Evolutionary conservation across 2,888 invertebrate genomes (phyloP), one percentile per base, ranked within the genome.

Genomic region (Hirtodrosophila alboralis): DNA sequence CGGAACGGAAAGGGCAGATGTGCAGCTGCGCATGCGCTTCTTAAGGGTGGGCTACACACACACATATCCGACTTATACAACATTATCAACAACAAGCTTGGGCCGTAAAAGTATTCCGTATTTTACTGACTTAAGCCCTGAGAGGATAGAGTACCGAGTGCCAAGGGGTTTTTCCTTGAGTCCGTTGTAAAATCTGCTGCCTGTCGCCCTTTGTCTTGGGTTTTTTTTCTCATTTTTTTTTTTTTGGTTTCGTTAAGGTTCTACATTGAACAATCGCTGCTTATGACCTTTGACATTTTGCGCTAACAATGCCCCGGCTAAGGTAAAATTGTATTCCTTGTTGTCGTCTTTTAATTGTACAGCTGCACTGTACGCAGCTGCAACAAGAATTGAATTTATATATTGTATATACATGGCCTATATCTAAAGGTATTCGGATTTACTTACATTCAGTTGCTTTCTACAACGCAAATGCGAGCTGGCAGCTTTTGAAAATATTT

Each of bases 261-360:
- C 47, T 56, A 38, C 23, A n/a, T 72, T 51, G 65, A 57, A 84
- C 80, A 79, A 73, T 67, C 49, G 62, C 58, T 61, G 78, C 71
- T 68, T 77, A 78, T 73, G 79, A 85, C 79, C 85, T 79, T 72
- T 79, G 79, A 79, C 79, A 79, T 79, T 66, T 62, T 77, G 57
- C 54, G 73, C 67, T 60, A 60, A 76, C 80, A 84, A 65, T 73
- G 73, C 48, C 64, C 31, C 51, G 26, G 65, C 51, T 30, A 53
- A 75, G 68, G 72, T 51, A 64, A 40, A 41, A 43, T 66, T 33
- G 36, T 45, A 53, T 69, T 43, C 53, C 23, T 33, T n/a, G n/a
- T n/a, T n/a, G n/a, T n/a, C 52, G 28, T 18, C 48, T 31, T 27
- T 44, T 54, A 66, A 66, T 66, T 66, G 49, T 67, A 65, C 77